Base-by-base conservation (phyloP, 1,140 invertebrate species). In the Eupeodes corollae region DNA sequence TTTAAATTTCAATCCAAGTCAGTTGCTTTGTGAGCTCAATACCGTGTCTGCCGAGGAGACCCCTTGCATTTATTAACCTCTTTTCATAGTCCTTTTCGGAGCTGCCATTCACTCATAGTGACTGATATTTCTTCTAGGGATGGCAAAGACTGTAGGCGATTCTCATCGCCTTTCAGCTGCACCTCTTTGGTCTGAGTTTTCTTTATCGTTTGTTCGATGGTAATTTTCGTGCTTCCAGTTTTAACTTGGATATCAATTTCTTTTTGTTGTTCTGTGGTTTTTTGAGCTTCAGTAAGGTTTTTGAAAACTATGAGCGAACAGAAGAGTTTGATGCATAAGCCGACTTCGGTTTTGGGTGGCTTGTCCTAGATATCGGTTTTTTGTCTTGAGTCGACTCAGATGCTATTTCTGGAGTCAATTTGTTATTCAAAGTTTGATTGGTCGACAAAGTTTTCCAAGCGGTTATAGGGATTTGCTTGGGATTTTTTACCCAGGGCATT, bases 51-150 rank as follows among this genome's bases (percentile, higher is more conserved):
- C 9, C 40, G 41, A 3, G 2, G 14, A n/a, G n/a, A n/a, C n/a
- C n/a, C n/a, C 9, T 40, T 19, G 39, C 14, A 41, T 5, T 16
- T 41, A 10, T 16, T 21, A 19, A 37, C 41, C 54, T 59, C 34
- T 57, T 46, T 44, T 66, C 63, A 44, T 67, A 67, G 18, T 63
- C 63, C 41, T 64, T 56, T 47, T 67, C 63, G 15, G 61, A 64
- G 46, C 2, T 67, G 41, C 55, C 59, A 66, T 2, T 66, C 63
- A n/a, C 54, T 52, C 42, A 63, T 45, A 2, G 49, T 52, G 3
- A 44, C 43, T 9, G 47, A 51, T n/a, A n/a, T n/a, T 12, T 58
- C 56, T 2, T 32, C 42, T 41, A 52, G 55, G 8, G 42, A 51
- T 21, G 51, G 32, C 6, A 31, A 46, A 1, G 38, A 12, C 2